These are phyloP conservation scores for Berghia stephanieae DNA, from an alignment of 1,140 invertebrate genomes.

Conservation along the genomic window DNA sequence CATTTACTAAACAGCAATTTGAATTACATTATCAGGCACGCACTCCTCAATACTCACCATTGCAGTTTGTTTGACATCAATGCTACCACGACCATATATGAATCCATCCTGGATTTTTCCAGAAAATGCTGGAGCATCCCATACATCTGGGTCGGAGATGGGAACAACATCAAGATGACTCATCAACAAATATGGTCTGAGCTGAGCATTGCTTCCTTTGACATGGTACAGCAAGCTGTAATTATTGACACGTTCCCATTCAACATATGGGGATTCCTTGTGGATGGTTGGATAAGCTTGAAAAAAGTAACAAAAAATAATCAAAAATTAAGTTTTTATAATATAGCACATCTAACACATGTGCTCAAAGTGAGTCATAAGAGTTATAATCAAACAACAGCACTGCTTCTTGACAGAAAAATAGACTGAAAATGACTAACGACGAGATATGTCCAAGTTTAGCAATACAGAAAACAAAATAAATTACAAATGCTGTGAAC, in stretches of 20 bases:
- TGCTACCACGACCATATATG: slow-evolving; percentile 71
- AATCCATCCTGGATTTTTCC: slow-evolving; percentile 68
- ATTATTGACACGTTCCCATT: slow-evolving; percentile 67
- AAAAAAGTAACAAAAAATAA: neutral
- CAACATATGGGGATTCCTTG: slow-evolving; percentile 63
- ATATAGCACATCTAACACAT: neutral
- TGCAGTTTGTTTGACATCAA: slow-evolving; percentile 71
- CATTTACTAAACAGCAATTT: neutral
- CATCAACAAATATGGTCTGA: slow-evolving; percentile 70
- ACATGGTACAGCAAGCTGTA: slow-evolving; percentile 70
- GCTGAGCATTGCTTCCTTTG: slow-evolving; percentile 56
- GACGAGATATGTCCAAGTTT: neutral
- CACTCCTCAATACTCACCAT: slow-evolving; percentile 64
- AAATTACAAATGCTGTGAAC: neutral
- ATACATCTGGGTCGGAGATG: slow-evolving; percentile 63
- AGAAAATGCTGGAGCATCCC: slow-evolving; percentile 70
- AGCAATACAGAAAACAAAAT: neutral
- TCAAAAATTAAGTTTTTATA: neutral
- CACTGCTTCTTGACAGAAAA: neutral
- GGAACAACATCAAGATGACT: slow-evolving; percentile 74
- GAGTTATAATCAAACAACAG: neutral
- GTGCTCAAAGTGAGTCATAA: too few relatives aligned
- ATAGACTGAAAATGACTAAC: neutral
- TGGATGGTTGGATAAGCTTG: slow-evolving; percentile 69
- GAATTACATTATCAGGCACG: neutral